Base-by-base conservation (phyloP, 64 coral and sea anemone species). In the Dendrophyllia cribrosa region DNA sequence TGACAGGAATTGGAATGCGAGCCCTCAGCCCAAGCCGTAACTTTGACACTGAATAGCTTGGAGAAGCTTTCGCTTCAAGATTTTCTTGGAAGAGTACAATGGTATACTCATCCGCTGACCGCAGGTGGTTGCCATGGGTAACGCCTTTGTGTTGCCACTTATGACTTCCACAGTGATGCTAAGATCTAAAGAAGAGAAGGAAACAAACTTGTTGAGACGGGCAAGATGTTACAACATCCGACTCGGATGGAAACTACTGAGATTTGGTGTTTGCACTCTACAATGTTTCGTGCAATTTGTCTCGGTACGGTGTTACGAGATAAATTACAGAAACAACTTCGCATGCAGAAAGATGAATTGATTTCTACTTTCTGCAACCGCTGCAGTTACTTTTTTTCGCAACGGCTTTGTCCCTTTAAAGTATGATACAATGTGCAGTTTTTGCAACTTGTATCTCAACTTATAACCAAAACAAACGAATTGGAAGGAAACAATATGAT, bases 31-130 rank as follows among this genome's bases (percentile, higher is more conserved):
- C 66, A 97, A 77, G 23, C 92, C 95, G 67, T 97, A 97, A 53
- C 95, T 94, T 87, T 97, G 95, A 43, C 95, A 97, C 92, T 94
- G 95, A 68, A 97, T 97, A 3, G 95, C 95, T 78, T 97, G 95
- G 5, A 97, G 61, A 19, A 97, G 83, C 63, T 97, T 97, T 17
- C 90, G 83, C 88, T 94, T 97, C 9, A 97, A 61, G 14, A 97
- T 91, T 59, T 88, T 94, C 70, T 90, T 89, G 7, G 95, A 97
- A 19, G 95, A 92, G 65, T 97, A 97, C 15, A 97, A 73, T 14
- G 95, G 95, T 75, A 97, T 94, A 67, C 92, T 94, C 95, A 97
- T 97, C 48, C 95, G 95, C 88, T 97, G 95, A 87, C 95, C 95
- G 19, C 92, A 97, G 5, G 95, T 97, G 14, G 92, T 97, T 94